Conservation (phyloP, 2,888 invertebrate species). For the Caenorhabditis plicata region DNA sequence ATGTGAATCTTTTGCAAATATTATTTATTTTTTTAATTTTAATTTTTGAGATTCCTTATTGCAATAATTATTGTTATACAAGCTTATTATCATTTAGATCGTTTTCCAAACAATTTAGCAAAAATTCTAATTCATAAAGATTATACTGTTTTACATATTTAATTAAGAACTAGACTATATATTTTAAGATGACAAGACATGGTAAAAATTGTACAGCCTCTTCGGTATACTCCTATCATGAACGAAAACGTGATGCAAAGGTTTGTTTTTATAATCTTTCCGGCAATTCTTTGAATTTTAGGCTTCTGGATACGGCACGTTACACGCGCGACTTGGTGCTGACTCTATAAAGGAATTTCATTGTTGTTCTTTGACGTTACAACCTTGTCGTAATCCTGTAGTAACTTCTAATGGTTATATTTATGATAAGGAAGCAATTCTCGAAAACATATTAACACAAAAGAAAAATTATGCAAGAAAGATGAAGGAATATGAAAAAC, state of each 20-base stretch:
- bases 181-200: conserved; percentile 74
- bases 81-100: too few relatives aligned
- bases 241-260: conserved; percentile 91
- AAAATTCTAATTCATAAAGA: too few relatives aligned
- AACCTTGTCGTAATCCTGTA: conserved; percentile 80
- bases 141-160: too few relatives aligned
- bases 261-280: conserved; percentile 1
- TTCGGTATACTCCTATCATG: conserved; percentile 95
- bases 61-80: too few relatives aligned
- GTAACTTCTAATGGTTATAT: conserved; percentile 78
- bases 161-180: too few relatives aligned
- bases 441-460: conserved; percentile 90
- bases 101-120: too few relatives aligned
- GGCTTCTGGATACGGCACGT: conserved; percentile 80
- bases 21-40: too few relatives aligned
- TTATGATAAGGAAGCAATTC: conserved; percentile 93
- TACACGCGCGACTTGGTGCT: conserved; percentile 78
- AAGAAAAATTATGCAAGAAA: conserved; percentile 87
- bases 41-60: too few relatives aligned
- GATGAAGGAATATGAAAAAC: conserved; percentile 82
- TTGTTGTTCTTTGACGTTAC: conserved; percentile 92
- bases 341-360: conserved; percentile 94
- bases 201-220: conserved; percentile 97
- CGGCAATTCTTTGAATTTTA: not conserved
- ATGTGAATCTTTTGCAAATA: too few relatives aligned